Percentiles rank a stretch among this genome's conserved stretches.
Evolutionary conservation across 2,888 invertebrate species (phyloP).

Genomic region (Rhagophthalmus giganteus): DNA sequence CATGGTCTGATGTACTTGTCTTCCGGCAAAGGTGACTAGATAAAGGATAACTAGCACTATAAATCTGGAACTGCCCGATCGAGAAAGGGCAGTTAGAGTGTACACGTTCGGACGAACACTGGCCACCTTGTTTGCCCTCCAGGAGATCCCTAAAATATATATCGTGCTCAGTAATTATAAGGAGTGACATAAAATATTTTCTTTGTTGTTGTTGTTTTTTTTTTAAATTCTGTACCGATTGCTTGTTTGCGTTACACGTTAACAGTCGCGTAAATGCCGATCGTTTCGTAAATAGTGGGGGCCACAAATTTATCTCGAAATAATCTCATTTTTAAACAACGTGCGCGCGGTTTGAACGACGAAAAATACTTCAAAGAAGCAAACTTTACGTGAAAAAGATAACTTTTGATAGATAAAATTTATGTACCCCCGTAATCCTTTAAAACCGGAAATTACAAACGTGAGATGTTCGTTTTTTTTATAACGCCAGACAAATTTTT

Average conservation of each 20-base stretch:
- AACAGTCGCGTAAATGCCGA: no score
- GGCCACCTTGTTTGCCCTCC: conserved; percentile 22
- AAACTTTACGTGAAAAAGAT: conserved; percentile 41
- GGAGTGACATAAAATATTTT: conserved; percentile 1
- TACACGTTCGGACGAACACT: conserved; percentile 17
- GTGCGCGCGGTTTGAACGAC: conserved; percentile 18
- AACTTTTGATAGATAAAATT: conserved; percentile 40
- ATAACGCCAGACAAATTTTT: no score
- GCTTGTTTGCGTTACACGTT: no score
- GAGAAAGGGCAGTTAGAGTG: conserved; percentile 26
- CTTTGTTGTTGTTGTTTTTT: neutral
- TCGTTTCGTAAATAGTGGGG: no score
- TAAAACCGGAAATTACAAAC: conserved; percentile 37
- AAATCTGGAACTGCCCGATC: conserved; percentile 34
- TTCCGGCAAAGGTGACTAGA: conserved; percentile 37
- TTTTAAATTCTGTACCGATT: no score
- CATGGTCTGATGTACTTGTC: conserved; percentile 28
- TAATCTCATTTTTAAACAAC: conserved; percentile 17
- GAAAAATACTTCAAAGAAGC: conserved; percentile 27
- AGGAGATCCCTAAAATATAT: conserved; percentile 15
- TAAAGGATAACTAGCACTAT: conserved; percentile 37
- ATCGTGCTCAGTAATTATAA: conserved; percentile 1
- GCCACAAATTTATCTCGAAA: conserved; percentile 5
- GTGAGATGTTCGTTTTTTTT: conserved; percentile 28
- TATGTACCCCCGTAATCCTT: conserved; percentile 39